Percentiles rank a stretch among this genome's conserved stretches.
phyloP scores from a whole-genome alignment of 2,797 vertebrate genomes.

The Sorex maritimensis region DNA sequence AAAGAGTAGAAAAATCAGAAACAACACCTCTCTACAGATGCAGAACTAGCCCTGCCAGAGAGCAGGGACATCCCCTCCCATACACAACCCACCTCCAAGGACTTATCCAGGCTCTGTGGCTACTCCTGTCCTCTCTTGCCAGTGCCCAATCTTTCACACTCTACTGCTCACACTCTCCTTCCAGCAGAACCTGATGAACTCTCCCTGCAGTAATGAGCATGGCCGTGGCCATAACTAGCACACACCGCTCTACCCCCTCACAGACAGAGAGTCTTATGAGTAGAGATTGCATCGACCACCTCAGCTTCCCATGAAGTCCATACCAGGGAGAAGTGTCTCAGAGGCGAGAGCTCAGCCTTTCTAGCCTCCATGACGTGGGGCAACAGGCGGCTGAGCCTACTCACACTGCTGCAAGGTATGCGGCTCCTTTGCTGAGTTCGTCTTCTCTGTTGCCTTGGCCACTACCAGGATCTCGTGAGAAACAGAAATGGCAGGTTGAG shows the following conservation, averaged over 20 bases:
- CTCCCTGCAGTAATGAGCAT: not conserved
- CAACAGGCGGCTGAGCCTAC: rapidly evolving
- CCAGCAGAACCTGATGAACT: not conserved
- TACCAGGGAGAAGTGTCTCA: not conserved
- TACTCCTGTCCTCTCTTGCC: not conserved
- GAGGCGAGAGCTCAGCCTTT: not conserved
- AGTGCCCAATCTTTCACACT: not conserved
- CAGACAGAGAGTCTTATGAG: not conserved
- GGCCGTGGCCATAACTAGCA: not conserved
- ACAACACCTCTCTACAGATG: not conserved
- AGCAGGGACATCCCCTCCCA: not conserved
- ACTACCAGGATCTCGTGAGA: not conserved
- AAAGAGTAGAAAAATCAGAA: constrained; percentile 6
- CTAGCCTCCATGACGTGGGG: not conserved
- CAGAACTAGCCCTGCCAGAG: not conserved
- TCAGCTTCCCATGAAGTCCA: not conserved
- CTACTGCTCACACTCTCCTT: not conserved
- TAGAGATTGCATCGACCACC: not conserved
- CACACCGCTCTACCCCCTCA: not conserved
- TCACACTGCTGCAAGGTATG: not conserved
- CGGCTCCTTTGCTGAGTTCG: not conserved
- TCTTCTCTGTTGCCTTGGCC: not conserved
- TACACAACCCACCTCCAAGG: no score
- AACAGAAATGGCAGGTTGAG: not conserved
- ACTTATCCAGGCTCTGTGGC: not conserved